These are phyloP conservation scores for Heterotis niloticus DNA, from an alignment of 2,113 vertebrate species.

Conservation along the genomic window DNA sequence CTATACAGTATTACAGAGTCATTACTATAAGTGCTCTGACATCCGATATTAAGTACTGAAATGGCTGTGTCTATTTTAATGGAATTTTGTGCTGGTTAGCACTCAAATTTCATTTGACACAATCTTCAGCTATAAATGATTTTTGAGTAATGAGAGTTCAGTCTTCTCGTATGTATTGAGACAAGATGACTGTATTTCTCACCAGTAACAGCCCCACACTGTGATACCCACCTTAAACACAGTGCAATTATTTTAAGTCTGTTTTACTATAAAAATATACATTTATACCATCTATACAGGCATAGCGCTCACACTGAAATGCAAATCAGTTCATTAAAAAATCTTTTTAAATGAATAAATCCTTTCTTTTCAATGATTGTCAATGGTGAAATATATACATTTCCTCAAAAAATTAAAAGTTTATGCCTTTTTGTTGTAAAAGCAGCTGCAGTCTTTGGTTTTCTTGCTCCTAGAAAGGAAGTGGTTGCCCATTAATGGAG, in stretches of 20 bases:
- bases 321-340: neutral
- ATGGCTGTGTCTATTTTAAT: no score
- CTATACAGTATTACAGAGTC: no score
- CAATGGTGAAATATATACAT: neutral
- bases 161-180: no score
- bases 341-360: neutral
- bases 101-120: no score
- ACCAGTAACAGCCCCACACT: no score
- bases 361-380: neutral
- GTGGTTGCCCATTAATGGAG: neutral
- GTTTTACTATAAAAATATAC: neutral
- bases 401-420: slow-evolving; percentile 32
- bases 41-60: no score
- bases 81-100: no score
- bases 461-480: slow-evolving; percentile 73
- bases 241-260: neutral
- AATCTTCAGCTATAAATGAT: no score
- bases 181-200: no score
- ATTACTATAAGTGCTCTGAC: no score
- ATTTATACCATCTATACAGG: neutral
- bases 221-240: neutral
- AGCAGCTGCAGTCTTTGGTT: slow-evolving; percentile 74
- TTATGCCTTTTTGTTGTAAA: slow-evolving; percentile 66
- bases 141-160: no score
- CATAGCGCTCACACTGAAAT: neutral